phyloP scores from a whole-genome alignment of 2,797 vertebrate species.

The Pelobates cultripes region DNA sequence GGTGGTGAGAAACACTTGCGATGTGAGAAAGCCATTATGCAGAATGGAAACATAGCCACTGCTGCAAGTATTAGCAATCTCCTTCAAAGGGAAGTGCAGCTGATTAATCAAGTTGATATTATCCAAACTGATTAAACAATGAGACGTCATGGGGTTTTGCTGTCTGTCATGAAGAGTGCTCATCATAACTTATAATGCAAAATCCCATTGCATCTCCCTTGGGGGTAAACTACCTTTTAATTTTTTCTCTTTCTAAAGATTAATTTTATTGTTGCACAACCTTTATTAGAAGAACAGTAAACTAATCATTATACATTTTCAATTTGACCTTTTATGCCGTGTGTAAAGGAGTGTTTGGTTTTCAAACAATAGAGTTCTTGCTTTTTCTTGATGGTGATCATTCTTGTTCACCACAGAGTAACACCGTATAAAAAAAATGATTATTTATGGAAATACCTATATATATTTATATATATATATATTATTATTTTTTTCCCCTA shows the following conservation, averaged over 20 bases:
- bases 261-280: constrained; percentile 96
- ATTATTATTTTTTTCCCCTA: too few species aligned
- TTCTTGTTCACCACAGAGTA: neutral
- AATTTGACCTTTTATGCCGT: constrained; percentile 69
- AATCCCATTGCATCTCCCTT: constrained; percentile 71
- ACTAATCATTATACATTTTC: constrained; percentile 87
- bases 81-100: constrained; percentile 65
- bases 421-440: too few species aligned
- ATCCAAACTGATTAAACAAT: constrained; percentile 79
- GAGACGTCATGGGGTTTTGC: constrained; percentile 76
- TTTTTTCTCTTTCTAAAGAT: constrained; percentile 85
- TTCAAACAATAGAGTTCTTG: neutral
- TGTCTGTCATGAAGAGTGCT: constrained; percentile 71
- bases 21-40: constrained; percentile 25
- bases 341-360: neutral
- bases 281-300: constrained; percentile 88
- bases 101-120: constrained; percentile 76
- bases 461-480: too few species aligned
- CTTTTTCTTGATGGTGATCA: neutral
- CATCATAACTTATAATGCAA: constrained; percentile 72
- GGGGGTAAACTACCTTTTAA: constrained; percentile 81
- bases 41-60: constrained; percentile 48
- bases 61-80: constrained; percentile 52
- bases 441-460: too few species aligned
- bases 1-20: constrained; percentile 18